Evolutionary conservation across 2,888 invertebrate genomes (phyloP).

Genomic region (Timema cristinae): DNA sequence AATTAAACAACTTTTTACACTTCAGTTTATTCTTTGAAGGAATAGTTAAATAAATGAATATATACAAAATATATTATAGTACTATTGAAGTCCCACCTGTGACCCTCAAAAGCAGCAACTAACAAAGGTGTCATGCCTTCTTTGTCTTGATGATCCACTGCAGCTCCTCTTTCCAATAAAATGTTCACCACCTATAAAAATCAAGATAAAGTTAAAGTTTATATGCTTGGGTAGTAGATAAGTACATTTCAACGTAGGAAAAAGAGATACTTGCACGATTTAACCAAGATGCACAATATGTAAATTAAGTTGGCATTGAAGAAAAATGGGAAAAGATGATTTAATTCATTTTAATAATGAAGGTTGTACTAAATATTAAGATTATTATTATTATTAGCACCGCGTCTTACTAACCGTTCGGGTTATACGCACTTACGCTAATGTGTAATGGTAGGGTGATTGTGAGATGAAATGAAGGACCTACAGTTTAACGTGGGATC

Average conservation of each 20-base stretch:
- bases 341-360: too few relatives aligned
- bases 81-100: slow-evolving; percentile 52
- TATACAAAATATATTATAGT: background rate
- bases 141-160: slow-evolving; percentile 76
- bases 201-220: slow-evolving; percentile 3
- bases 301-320: too few relatives aligned
- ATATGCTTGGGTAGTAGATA: background rate
- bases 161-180: slow-evolving; percentile 76
- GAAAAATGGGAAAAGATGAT: too few relatives aligned
- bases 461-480: too few relatives aligned
- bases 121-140: slow-evolving; percentile 84
- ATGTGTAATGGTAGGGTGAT: too few relatives aligned
- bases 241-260: background rate
- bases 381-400: too few relatives aligned
- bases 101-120: slow-evolving; percentile 89
- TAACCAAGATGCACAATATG: too few relatives aligned
- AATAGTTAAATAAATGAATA: background rate
- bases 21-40: background rate
- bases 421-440: too few relatives aligned
- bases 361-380: too few relatives aligned
- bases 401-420: too few relatives aligned
- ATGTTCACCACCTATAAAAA: slow-evolving; percentile 58
- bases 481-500: too few relatives aligned
- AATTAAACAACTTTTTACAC: background rate
- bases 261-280: too few relatives aligned